These are phyloP conservation scores for Drosophila stalkeri DNA, from an alignment of 2,888 invertebrate species.

Conservation along the genomic window DNA sequence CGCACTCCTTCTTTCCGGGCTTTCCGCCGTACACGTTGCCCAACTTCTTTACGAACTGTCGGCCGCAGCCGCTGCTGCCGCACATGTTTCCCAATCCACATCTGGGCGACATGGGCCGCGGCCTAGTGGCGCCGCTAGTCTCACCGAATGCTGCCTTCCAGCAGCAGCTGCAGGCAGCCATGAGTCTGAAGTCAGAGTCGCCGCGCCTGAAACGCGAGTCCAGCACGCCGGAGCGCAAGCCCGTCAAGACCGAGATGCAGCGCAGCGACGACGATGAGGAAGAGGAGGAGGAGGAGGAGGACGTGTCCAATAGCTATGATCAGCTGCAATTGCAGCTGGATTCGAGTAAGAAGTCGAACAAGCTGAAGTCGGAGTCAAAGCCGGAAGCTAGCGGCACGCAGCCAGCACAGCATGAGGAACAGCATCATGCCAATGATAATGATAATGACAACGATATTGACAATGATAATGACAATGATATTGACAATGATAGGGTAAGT, in stretches of 20 bases:
- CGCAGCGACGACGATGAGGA: constrained; percentile 49
- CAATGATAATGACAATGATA: constrained; percentile 50
- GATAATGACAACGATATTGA: constrained; percentile 13
- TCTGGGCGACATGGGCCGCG: constrained; percentile 85
- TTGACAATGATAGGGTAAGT: constrained; percentile 81
- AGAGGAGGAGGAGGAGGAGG: constrained; percentile 55
- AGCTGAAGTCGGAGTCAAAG: constrained; percentile 24
- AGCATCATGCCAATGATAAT: constrained; percentile 11
- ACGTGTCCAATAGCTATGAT: constrained; percentile 39
- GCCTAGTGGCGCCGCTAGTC: constrained; percentile 84
- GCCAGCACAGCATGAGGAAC: constrained; percentile 27
- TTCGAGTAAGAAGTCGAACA: not conserved
- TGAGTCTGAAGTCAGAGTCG: constrained; percentile 42
- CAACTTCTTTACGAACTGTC: constrained; percentile 87
- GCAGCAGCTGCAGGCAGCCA: constrained; percentile 66
- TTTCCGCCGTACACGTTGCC: constrained; percentile 87
- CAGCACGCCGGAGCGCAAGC: constrained; percentile 42
- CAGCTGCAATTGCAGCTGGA: constrained; percentile 19
- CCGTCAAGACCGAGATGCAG: constrained; percentile 54
- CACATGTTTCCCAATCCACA: constrained; percentile 86
- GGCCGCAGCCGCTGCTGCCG: constrained; percentile 83
- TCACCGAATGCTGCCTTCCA: constrained; percentile 62
- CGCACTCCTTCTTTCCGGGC: constrained; percentile 88
- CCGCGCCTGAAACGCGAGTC: constrained; percentile 32
- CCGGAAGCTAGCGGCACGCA: constrained; percentile 36